A percentile compares a stretch with the other conserved stretches of the same genome.
Evolutionary conservation across 2,113 vertebrate species (phyloP).

Genomic region (Microcebus jonahi): DNA sequence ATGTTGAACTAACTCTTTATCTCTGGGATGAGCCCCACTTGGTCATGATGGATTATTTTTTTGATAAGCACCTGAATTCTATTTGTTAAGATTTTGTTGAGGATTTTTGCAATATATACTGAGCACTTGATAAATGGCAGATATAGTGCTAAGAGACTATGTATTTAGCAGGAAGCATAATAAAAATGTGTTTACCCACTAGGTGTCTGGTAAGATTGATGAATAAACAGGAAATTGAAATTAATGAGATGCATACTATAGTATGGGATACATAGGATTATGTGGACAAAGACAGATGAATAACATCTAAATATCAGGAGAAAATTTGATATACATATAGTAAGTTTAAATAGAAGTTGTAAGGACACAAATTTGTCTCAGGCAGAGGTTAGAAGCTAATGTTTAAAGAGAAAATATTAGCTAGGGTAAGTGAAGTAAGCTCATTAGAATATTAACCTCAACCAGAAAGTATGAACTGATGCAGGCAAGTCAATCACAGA

Average conservation of each 20-base stretch:
- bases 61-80: too few relatives aligned
- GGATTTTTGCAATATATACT: background rate
- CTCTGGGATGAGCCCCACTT: too few relatives aligned
- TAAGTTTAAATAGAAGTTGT: background rate
- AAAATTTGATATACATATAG: background rate
- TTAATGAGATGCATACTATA: slow-evolving; percentile 39
- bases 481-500: background rate
- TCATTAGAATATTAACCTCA: background rate
- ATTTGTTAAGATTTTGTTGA: too few relatives aligned
- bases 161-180: background rate
- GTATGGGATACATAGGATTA: slow-evolving; percentile 22
- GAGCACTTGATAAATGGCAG: background rate
- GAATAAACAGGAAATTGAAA: slow-evolving; percentile 55
- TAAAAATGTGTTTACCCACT: background rate
- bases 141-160: background rate
- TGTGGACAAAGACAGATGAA: background rate
- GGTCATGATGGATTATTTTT: too few relatives aligned
- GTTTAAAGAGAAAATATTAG: background rate
- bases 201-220: slow-evolving; percentile 18
- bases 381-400: background rate
- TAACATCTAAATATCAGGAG: background rate
- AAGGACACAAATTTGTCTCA: background rate
- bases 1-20: too few relatives aligned
- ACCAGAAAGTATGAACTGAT: background rate
- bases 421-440: background rate